Evolutionary conservation across 2,888 invertebrate species (phyloP), one percentile per base, ranked within the genome.

Genomic region (Polymixis flavicincta): DNA sequence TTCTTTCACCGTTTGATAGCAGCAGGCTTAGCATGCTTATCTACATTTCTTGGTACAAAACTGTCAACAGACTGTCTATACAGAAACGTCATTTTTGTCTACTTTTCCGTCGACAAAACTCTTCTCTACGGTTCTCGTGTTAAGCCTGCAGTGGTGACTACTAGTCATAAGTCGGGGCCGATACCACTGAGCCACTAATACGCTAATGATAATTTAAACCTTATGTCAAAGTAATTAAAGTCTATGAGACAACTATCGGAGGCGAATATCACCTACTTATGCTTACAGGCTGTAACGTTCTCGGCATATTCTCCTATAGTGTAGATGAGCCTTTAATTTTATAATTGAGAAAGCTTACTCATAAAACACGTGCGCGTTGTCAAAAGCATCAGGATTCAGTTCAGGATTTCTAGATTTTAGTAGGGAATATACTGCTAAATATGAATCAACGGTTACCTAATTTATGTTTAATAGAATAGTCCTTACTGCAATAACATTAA

Each of bases 271-370:
- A 7, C 1, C 9, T 14, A 45, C 11, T 25, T 45, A 25, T 25
- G 13, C 37, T 78, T 60, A 59, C 42, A 32, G 4, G 25, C 11
- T 52, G 32, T 52, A 11, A 22, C 9, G 13, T 52, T 13, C 19
- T 78, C 42, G 17, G 9, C 2, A 50, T 45, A 50, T 6, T 72
- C 19, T 22, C 14, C 14, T 14, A 37, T 37, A 32, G 37, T 74
- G 28, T 55, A 80, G 14, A 74, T 25, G 25, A 74, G 22, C 28
- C 61, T 13, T 80, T 63, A 42, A 2, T n/a, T 55, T 73, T 17
- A 55, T 63, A 32, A 80, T 74, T 48, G 32, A 48, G 48, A 19
- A 19, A 28, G 28, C 37, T 80, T 60, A 48, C 28, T 48, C 52
- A 80, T 71, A 78, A 70, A 25, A 71, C 6, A 42, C 17, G 19